phyloP scores from a whole-genome alignment of 2,888 invertebrate species.

The Orthosia cruda region DNA sequence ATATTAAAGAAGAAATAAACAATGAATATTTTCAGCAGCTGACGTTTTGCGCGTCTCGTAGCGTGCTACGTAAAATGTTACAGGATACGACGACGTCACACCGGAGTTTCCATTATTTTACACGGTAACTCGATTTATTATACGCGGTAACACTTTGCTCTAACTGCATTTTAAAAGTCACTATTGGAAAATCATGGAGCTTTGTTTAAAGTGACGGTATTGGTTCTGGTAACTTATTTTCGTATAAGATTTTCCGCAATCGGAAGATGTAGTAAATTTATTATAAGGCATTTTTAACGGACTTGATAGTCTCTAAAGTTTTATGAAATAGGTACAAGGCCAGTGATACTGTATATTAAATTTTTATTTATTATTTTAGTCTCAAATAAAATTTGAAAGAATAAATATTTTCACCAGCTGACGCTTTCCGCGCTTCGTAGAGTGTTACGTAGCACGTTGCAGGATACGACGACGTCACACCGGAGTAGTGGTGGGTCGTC shows the following conservation, averaged over 20 bases:
- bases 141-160: conserved; percentile 33
- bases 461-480: conserved; percentile 51
- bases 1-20: conserved; percentile 16
- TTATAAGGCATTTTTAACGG: no score
- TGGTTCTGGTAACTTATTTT: not conserved
- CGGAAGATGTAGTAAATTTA: no score
- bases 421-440: conserved; percentile 23
- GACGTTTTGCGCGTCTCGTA: conserved; percentile 24
- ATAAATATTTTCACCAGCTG: conserved; percentile 38
- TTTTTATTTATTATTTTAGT: no score
- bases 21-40: conserved; percentile 38
- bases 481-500: no score
- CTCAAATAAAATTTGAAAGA: not conserved
- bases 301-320: no score
- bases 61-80: conserved; percentile 37
- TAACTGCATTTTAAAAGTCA: conserved; percentile 37
- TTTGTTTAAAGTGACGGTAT: not conserved
- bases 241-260: not conserved
- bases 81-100: conserved; percentile 53
- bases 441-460: conserved; percentile 41
- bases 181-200: conserved; percentile 6
- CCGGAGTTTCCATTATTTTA: conserved; percentile 41
- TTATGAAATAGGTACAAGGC: no score
- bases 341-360: no score
- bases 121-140: conserved; percentile 54